Evolutionary conservation across 2,113 vertebrate species (phyloP).

Genomic region (Petrocephalus microphthalmus): DNA sequence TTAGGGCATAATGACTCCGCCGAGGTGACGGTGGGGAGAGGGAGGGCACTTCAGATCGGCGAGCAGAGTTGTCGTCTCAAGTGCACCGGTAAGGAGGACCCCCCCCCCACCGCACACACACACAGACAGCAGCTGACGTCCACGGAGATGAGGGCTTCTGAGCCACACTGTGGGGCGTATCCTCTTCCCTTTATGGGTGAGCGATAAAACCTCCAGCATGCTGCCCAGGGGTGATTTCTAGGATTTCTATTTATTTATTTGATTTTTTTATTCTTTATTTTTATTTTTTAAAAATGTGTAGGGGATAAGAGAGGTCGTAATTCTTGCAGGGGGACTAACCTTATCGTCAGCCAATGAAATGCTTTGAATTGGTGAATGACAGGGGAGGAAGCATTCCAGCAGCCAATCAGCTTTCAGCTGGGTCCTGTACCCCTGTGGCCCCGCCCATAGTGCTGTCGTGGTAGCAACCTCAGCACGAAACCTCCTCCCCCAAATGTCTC

Average conservation of each 20-base stretch:
- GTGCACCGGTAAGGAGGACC: constrained; percentile 34
- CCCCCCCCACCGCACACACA: not conserved
- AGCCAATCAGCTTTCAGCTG: not conserved
- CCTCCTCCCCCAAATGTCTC: not conserved
- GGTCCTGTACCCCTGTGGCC: not conserved
- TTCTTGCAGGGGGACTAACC: not conserved
- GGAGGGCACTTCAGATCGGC: constrained; percentile 62
- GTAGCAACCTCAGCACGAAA: not conserved
- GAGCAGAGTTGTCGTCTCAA: constrained; percentile 29
- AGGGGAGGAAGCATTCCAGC: not conserved
- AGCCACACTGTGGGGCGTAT: not conserved
- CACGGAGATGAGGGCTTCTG: not conserved
- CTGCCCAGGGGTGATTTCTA: not conserved
- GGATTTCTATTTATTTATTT: not conserved
- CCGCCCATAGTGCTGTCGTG: not conserved
- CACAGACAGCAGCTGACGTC: not conserved
- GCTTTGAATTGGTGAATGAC: not conserved
- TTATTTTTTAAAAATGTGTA: not conserved
- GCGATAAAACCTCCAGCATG: not conserved
- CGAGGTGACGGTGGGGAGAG: constrained; percentile 72
- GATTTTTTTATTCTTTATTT: not conserved
- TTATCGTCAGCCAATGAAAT: not conserved
- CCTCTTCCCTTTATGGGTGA: not conserved
- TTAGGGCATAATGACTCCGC: constrained; percentile 83
- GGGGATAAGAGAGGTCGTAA: not conserved